phyloP scores from a whole-genome alignment of 1,140 invertebrate genomes.

The Drosophila albomicans region DNA sequence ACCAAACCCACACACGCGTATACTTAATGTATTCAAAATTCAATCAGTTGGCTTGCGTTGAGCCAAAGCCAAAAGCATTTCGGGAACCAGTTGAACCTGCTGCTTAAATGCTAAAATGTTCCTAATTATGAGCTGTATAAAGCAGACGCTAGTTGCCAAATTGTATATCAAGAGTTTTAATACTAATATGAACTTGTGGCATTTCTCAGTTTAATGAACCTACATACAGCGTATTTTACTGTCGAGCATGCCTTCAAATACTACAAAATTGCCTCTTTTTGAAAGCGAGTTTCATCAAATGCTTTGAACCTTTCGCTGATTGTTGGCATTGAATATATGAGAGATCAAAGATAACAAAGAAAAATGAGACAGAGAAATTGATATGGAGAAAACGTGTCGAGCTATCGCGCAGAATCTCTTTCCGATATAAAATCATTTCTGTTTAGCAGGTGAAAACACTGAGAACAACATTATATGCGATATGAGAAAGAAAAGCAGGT shows the following conservation, averaged over 20 bases:
- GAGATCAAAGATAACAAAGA: conserved; percentile 32
- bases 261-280: not conserved
- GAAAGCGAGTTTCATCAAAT: conserved; percentile 27
- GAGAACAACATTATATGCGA: not conserved
- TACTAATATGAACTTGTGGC: not conserved
- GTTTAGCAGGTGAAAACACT: too few relatives aligned
- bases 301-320: conserved; percentile 13
- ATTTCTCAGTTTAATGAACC: not conserved
- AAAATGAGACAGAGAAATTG: conserved; percentile 15
- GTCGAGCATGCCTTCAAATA: not conserved
- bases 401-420: not conserved
- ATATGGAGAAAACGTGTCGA: conserved; percentile 14
- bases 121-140: conserved; percentile 22
- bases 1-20: not conserved
- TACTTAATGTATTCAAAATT: conserved; percentile 29
- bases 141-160: not conserved
- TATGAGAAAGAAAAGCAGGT: too few relatives aligned
- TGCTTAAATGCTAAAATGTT: conserved; percentile 9
- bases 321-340: not conserved
- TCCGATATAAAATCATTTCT: not conserved
- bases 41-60: not conserved
- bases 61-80: conserved; percentile 12
- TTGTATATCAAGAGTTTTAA: not conserved
- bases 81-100: conserved; percentile 32
- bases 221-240: not conserved